phyloP scores from a whole-genome alignment of 2,797 vertebrate genomes.

The Lateolabrax maculatus region DNA sequence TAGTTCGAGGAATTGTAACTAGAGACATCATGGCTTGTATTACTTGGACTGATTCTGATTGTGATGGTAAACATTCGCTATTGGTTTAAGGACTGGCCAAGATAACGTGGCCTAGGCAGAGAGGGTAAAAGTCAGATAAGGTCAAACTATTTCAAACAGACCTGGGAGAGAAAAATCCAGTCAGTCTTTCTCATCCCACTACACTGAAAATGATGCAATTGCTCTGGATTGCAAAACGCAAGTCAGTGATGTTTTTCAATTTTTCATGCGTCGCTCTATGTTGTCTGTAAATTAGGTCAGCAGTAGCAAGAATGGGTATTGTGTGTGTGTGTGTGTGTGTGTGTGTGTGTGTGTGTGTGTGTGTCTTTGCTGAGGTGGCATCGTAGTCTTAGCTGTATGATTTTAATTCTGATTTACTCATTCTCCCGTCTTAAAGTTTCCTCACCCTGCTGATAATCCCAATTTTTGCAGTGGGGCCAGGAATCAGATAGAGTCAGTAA shows the following conservation, averaged over 20 bases:
- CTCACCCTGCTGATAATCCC: conserved; percentile 14
- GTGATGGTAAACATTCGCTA: conserved; percentile 29
- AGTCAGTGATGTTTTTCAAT: conserved; percentile 34
- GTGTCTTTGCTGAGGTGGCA: not conserved
- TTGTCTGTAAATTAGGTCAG: conserved; percentile 53
- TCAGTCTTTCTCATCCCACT: conserved; percentile 15
- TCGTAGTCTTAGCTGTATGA: not conserved
- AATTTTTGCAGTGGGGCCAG: not conserved
- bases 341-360: not conserved
- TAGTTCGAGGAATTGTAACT: conserved; percentile 4
- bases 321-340: not conserved
- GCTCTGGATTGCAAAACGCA: conserved; percentile 20
- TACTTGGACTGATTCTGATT: not conserved
- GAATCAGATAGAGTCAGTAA: not conserved
- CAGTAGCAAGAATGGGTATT: not conserved
- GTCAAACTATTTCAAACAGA: conserved; percentile 7
- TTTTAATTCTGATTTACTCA: not conserved
- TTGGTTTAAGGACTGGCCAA: conserved; percentile 1
- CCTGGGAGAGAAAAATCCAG: conserved; percentile 28
- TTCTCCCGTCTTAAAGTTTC: not conserved
- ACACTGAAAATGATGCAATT: conserved; percentile 31
- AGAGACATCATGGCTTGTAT: not conserved
- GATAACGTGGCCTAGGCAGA: not conserved
- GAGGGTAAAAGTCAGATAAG: not conserved
- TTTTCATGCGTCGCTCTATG: conserved; percentile 20